These are phyloP conservation scores for Troilus luridus DNA, from an alignment of 2,888 invertebrate species.

Conservation along the genomic window DNA sequence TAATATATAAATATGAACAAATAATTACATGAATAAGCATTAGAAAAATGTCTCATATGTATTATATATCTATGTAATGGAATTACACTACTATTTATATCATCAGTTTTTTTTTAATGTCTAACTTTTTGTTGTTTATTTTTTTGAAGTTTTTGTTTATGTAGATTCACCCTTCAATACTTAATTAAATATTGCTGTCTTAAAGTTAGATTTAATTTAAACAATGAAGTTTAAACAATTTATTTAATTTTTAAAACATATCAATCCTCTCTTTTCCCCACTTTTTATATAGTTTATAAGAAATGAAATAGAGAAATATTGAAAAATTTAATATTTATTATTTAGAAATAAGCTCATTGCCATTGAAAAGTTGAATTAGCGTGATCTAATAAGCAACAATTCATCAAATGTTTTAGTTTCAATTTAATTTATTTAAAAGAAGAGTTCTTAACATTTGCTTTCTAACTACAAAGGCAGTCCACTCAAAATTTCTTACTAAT, in stretches of 20 bases:
- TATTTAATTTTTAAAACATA: not conserved
- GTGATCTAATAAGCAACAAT: not conserved
- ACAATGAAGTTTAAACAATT: not conserved
- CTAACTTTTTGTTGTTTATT: not conserved
- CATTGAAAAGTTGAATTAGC: not conserved
- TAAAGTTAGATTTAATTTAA: not conserved
- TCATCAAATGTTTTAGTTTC: not conserved
- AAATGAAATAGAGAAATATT: not conserved
- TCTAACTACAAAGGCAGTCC: not conserved
- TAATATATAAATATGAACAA: conserved; percentile 13
- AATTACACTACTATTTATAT: not conserved
- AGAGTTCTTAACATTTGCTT: not conserved
- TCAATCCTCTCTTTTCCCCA: not conserved
- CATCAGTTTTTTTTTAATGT: not conserved
- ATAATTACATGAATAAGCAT: conserved; percentile 5
- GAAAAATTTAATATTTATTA: not conserved
- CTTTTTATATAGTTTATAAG: too few species aligned
- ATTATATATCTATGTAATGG: conserved; percentile 1
- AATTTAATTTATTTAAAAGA: not conserved
- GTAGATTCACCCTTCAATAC: not conserved
- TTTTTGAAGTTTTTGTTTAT: not conserved
- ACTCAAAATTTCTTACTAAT: not conserved
- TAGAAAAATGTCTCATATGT: not conserved
- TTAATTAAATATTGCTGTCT: not conserved
- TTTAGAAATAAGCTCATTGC: not conserved